These are phyloP conservation scores for Lithophane semibrunnea DNA, from an alignment of 2,888 invertebrate species.

Conservation along the genomic window DNA sequence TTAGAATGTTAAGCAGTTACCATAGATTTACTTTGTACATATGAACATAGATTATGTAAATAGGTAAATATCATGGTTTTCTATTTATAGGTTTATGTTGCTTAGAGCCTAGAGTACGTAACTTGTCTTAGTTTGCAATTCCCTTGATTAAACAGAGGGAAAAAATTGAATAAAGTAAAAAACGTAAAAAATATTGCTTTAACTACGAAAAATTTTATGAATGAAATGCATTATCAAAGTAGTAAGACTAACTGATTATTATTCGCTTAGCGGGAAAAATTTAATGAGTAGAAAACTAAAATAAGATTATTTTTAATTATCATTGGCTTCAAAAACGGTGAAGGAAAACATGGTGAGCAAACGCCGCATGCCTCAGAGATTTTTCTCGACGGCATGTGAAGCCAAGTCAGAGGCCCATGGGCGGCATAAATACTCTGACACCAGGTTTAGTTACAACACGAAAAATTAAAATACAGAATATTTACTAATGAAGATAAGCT, in stretches of 20 bases:
- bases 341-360: too few relatives aligned
- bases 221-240: neutral
- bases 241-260: neutral
- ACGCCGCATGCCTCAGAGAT: too few relatives aligned
- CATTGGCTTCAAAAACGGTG: too few relatives aligned
- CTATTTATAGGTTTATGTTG: conserved; percentile 2
- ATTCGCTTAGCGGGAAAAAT: neutral
- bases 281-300: neutral
- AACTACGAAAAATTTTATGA: neutral
- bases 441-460: too few relatives aligned
- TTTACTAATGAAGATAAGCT: neutral
- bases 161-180: neutral
- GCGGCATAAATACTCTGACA: too few relatives aligned
- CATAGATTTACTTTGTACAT: conserved; percentile 35
- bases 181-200: too few relatives aligned
- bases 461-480: neutral
- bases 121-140: neutral
- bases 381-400: too few relatives aligned
- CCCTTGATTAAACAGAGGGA: neutral
- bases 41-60: conserved; percentile 36
- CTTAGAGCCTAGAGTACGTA: neutral
- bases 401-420: too few relatives aligned
- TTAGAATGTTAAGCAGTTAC: conserved; percentile 29
- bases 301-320: neutral
- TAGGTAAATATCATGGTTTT: conserved; percentile 9